Percentiles rank a stretch among this genome's conserved stretches.
Conservation (phyloP, 2,113 vertebrate species). For the Seriola rivoliana region DNA sequence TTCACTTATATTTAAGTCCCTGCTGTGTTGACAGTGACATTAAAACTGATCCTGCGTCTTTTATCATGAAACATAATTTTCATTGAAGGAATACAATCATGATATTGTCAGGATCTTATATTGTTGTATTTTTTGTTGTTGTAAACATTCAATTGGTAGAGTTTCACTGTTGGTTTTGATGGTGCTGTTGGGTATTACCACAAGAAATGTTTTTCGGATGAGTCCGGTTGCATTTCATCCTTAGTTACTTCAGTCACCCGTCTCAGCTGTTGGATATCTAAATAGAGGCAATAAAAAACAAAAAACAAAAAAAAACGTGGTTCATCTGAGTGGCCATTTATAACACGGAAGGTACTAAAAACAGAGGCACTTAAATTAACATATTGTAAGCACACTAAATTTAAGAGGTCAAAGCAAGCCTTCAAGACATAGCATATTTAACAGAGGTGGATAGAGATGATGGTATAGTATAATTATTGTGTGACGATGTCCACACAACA, state of each 20-base stretch:
- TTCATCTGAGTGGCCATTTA: not conserved
- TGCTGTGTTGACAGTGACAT: not conserved
- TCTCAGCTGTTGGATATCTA: not conserved
- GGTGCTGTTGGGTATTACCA: not conserved
- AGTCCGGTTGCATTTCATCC: not conserved
- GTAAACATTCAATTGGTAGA: not conserved
- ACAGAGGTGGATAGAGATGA: not conserved
- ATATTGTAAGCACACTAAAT: not conserved
- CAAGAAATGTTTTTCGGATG: not conserved
- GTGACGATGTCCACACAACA: not conserved
- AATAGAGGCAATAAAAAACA: not conserved
- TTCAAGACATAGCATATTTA: constrained; percentile 1
- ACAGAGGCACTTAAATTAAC: not conserved
- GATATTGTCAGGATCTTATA: not conserved
- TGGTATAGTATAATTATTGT: not conserved
- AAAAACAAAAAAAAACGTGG: not conserved
- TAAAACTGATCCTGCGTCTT: not conserved
- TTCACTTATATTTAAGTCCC: not conserved
- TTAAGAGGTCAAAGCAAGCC: not conserved
- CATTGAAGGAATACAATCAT: not conserved
- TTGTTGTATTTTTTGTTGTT: not conserved
- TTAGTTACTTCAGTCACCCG: not conserved
- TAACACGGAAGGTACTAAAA: not conserved
- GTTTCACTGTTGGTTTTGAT: not conserved
- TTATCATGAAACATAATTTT: not conserved